Base-by-base conservation (phyloP, 2,113 vertebrate species). In the Albula goreensis region DNA sequence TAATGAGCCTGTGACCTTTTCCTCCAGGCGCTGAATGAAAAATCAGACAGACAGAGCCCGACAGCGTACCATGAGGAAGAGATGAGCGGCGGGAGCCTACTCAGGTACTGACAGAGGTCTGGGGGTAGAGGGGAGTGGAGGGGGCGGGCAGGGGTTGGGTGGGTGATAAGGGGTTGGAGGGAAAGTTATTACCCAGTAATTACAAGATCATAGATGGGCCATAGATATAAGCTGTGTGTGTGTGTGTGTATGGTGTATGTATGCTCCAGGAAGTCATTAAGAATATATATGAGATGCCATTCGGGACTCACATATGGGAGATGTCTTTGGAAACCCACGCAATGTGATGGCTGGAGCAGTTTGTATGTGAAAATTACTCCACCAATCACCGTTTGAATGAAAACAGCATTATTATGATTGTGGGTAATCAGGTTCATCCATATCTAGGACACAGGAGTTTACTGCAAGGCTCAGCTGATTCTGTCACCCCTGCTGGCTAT, bases 81-180 rank as follows among this genome's bases (percentile, higher is more conserved):
- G 91, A 94, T 94, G 89, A 93, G 94, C 85, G 95, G 95, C 82
- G 97, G 97, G 88, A 98, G 96, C 92, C 96, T 99, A 90, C 97
- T 99, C 93, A 98, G 98, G 98, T 99, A 93, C 89, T 3, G 50
- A 25, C 78, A 17, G 12, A 17, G 41, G 3, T 48, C 10, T 63
- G 52, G 50, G 78, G 41, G 78, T 22, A 56, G 13, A 15, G 41
- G 78, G 31, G 31, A 1, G 31, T 41, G 31, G 31, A 41, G 31
- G 31, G 31, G 31, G 31, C 31, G 31, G 31, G 31, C 31, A 22
- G 50, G 49, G 52, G 80, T 52, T 78, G 50, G 25, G 4, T 52
- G 22, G 17, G 60, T 41, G 22, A 66, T 66, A 66, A 19, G 17
- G 60, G 19, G 60, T 66, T 41, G 31, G 31, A 41, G 31, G 31